Conservation (phyloP, 2,113 vertebrate genomes). For the Motacilla alba region DNA sequence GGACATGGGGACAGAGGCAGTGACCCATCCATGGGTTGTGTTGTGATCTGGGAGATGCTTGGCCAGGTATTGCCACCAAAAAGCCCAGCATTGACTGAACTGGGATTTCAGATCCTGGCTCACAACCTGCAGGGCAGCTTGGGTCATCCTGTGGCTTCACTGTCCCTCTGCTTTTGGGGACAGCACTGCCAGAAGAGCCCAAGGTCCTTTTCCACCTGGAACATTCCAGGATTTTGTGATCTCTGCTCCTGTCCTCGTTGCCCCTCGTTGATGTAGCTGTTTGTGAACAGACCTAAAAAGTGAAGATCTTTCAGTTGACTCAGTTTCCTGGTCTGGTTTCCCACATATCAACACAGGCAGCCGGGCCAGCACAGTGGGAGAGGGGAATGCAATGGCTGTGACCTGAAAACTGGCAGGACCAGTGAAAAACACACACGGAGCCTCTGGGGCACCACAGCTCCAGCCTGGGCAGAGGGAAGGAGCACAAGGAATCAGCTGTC, state of each 20-base stretch:
- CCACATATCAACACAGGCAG: neutral
- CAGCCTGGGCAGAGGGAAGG: neutral
- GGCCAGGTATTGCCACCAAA: neutral
- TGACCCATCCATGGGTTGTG: neutral
- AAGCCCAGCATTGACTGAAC: neutral
- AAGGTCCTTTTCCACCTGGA: neutral
- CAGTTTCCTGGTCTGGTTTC: neutral
- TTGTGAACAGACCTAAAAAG: neutral
- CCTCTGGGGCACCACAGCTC: neutral
- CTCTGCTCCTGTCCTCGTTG: accelerated
- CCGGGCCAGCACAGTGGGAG: neutral
- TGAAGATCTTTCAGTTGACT: neutral
- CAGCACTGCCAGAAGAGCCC: neutral
- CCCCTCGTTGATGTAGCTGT: neutral
- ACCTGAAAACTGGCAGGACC: neutral
- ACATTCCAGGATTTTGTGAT: neutral
- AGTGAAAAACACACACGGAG: neutral
- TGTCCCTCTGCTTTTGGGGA: neutral
- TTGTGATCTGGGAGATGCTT: neutral
- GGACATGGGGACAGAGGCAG: neutral
- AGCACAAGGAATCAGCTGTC: neutral
- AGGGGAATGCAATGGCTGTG: neutral
- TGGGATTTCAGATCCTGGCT: neutral
- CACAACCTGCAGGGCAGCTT: neutral
- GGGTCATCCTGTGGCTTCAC: neutral